phyloP scores from a whole-genome alignment of 2,888 invertebrate species.

The Caenorhabditis sp. region DNA sequence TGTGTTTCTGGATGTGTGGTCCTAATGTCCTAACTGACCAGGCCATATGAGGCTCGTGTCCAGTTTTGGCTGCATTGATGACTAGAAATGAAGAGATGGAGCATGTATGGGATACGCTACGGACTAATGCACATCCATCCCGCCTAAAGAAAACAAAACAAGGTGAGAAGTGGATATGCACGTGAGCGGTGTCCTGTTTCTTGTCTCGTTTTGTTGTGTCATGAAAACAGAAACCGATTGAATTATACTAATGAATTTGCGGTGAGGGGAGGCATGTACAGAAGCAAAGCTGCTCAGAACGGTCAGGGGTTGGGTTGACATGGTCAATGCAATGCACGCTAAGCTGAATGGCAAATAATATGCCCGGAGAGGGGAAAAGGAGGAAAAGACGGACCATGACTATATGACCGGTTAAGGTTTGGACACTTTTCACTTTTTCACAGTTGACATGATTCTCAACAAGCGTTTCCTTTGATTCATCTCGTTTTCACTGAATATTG shows the following conservation, averaged over 20 bases:
- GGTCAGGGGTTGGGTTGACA: slow-evolving; percentile 31
- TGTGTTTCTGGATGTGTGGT: slow-evolving; percentile 13
- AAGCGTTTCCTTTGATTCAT: slow-evolving; percentile 24
- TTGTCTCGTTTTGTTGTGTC: background rate
- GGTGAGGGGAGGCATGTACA: slow-evolving; percentile 29
- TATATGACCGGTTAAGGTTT: slow-evolving; percentile 24
- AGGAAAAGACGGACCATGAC: background rate
- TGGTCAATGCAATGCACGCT: slow-evolving; percentile 59
- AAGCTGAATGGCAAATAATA: slow-evolving; percentile 45
- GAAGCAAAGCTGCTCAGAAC: background rate
- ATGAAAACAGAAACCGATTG: slow-evolving; percentile 27
- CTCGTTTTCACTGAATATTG: slow-evolving; percentile 1
- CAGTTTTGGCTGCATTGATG: slow-evolving; percentile 10
- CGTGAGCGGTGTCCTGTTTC: slow-evolving; percentile 53
- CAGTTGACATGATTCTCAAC: slow-evolving; percentile 50
- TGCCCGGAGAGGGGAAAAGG: background rate
- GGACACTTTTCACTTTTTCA: slow-evolving; percentile 20
- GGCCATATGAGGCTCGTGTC: too few relatives aligned
- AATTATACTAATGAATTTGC: slow-evolving; percentile 56
- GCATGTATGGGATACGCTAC: background rate
- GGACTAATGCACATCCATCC: slow-evolving; percentile 1
- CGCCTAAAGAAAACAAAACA: slow-evolving; percentile 38
- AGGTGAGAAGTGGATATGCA: slow-evolving; percentile 61
- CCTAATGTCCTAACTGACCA: slow-evolving; percentile 29
- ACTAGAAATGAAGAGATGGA: slow-evolving; percentile 11